Evolutionary conservation across 1,140 invertebrate species (phyloP).

Genomic region (Drosophila takahashii): DNA sequence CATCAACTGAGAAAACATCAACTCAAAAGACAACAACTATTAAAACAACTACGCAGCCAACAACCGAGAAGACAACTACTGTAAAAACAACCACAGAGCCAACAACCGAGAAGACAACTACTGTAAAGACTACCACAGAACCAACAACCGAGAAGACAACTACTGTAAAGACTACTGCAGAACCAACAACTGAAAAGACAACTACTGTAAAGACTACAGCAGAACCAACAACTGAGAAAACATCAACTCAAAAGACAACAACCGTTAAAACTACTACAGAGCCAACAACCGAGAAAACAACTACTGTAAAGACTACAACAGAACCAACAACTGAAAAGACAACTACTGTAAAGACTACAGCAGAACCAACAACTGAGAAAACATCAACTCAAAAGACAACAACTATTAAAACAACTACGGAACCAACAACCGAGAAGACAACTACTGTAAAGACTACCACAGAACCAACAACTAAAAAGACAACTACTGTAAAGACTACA

Average conservation of each 20-base stretch:
- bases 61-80: not conserved
- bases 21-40: not conserved
- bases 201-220: not conserved
- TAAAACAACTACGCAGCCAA: not conserved
- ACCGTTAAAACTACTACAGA: no score
- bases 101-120: not conserved
- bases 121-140: not conserved
- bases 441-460: no score
- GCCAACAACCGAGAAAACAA: not conserved
- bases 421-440: not conserved
- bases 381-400: constrained; percentile 1
- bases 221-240: no score
- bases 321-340: not conserved
- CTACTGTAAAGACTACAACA: not conserved
- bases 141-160: not conserved
- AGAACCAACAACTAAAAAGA: not conserved
- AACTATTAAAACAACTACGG: not conserved
- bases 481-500: not conserved
- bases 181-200: not conserved
- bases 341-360: not conserved
- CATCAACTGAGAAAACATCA: not conserved
- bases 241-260: no score
- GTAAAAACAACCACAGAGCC: not conserved
- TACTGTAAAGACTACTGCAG: not conserved
- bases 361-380: not conserved